Percentiles rank a stretch among this genome's conserved stretches.
Conservation (phyloP, 2,113 vertebrate genomes). For the Ranitomeya variabilis region DNA sequence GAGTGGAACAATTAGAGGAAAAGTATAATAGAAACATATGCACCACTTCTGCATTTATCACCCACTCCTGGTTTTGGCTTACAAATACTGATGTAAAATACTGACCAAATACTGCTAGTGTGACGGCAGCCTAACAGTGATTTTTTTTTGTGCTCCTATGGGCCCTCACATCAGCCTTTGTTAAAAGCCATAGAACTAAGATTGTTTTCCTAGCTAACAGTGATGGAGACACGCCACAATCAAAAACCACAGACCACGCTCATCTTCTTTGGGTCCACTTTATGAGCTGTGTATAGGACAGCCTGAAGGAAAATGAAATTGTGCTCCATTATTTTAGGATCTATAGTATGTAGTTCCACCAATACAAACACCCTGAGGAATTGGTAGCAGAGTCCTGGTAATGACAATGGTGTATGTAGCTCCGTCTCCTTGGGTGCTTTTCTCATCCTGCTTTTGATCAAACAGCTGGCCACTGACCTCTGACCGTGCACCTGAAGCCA, state of each 20-base stretch:
- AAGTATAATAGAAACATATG: too few relatives aligned
- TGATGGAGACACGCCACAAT: too few relatives aligned
- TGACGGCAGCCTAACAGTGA: background rate
- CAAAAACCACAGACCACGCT: background rate
- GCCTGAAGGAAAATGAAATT: too few relatives aligned
- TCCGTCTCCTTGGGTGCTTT: conserved; percentile 21
- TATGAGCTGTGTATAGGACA: too few relatives aligned
- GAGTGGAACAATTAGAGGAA: too few relatives aligned
- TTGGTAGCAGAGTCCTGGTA: background rate
- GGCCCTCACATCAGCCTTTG: background rate
- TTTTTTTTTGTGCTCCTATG: background rate
- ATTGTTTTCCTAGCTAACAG: too few relatives aligned
- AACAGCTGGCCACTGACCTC: conserved; percentile 57
- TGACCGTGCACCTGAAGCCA: conserved; percentile 59
- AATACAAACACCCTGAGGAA: background rate
- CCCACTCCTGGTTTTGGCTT: too few relatives aligned
- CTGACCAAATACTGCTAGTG: too few relatives aligned
- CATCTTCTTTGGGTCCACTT: background rate
- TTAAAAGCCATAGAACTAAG: too few relatives aligned
- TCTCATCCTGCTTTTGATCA: background rate
- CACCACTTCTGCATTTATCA: too few relatives aligned
- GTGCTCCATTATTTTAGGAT: background rate
- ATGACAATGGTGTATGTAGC: background rate
- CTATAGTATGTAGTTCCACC: background rate
- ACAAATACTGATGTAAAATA: too few relatives aligned